phyloP scores from a whole-genome alignment of 2,113 vertebrate genomes.

The Sapajus apella region DNA sequence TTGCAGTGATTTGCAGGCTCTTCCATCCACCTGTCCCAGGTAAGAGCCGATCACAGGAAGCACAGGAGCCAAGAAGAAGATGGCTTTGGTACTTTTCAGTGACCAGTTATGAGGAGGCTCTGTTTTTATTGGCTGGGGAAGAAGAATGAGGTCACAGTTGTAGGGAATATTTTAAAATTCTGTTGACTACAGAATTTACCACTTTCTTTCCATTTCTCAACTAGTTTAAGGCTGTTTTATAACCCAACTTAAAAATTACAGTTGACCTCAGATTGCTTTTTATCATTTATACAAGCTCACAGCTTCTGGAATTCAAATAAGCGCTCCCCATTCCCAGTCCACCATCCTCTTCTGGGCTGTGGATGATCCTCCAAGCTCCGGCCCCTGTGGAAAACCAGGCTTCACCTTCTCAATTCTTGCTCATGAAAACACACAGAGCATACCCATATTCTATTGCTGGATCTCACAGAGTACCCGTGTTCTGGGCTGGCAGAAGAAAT shows the following conservation, averaged over 20 bases:
- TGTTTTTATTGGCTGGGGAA: background rate
- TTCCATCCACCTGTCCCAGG: background rate
- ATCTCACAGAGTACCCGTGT: accelerated
- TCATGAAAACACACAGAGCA: accelerated
- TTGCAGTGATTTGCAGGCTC: background rate
- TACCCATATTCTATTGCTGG: accelerated
- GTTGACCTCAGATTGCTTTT: background rate
- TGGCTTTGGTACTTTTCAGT: background rate
- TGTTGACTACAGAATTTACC: background rate
- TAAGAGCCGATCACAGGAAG: background rate
- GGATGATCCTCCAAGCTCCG: accelerated
- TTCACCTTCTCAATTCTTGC: accelerated
- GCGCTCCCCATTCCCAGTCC: background rate
- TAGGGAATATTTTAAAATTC: background rate
- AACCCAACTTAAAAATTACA: background rate
- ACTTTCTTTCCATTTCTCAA: accelerated
- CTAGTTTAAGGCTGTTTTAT: background rate
- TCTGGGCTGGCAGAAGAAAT: background rate
- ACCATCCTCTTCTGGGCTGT: background rate
- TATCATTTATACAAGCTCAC: background rate
- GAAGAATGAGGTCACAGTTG: background rate
- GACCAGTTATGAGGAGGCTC: background rate
- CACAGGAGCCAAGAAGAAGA: no score
- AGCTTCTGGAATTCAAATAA: background rate
- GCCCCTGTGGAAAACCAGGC: accelerated